Base-by-base conservation (phyloP, 2,113 vertebrate genomes). In the Sylvilagus bachmani region DNA sequence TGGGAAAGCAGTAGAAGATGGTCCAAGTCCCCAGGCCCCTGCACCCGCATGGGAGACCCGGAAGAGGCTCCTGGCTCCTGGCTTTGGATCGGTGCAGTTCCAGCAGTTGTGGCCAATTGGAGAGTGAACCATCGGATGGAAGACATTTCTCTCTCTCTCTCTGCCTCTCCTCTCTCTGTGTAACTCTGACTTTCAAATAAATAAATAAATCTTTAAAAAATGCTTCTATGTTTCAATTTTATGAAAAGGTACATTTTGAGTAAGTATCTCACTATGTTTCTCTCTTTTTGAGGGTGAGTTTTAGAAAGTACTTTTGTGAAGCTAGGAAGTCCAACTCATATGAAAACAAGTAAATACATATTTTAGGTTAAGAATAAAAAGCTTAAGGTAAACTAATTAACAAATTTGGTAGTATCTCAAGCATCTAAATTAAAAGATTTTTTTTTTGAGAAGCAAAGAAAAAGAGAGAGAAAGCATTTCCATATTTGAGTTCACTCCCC, bases 291-390 rank as follows among this genome's bases (percentile, higher is more conserved):
- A 90, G 38, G 55, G 16, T 84, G 24, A 90, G 62, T 44, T 83
- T 74, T 9, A 81, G 58, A 92, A 78, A 91, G 38, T 31, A 64
- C 27, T 66, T 27, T 74, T 67, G 11, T 75, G 38, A 27, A 95
- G 61, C 31, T 77, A 79, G 21, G 22, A 91, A 94, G 33, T 83
- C 71, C 95, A 95, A 84, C 11, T 78, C 66, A 58, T 24, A 86
- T 58, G 51, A 90, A 94, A 96, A 78, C 66, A 95, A 92, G 58
- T 0, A 24, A 94, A 79, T 10, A 96, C 61, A 70, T n/a, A 80
- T 93, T 95, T 94, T 38, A 77, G 67, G 84, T 77, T 67, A 91
- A 97, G 66, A 31, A 90, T 12, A 90, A 96, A 97, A 96, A 55
- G 83, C 58, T 97, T 71, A 85, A 89, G 67, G 73, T 94, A 83